Conservation (phyloP, 2,797 vertebrate species). For the Mallotus villosus region DNA sequence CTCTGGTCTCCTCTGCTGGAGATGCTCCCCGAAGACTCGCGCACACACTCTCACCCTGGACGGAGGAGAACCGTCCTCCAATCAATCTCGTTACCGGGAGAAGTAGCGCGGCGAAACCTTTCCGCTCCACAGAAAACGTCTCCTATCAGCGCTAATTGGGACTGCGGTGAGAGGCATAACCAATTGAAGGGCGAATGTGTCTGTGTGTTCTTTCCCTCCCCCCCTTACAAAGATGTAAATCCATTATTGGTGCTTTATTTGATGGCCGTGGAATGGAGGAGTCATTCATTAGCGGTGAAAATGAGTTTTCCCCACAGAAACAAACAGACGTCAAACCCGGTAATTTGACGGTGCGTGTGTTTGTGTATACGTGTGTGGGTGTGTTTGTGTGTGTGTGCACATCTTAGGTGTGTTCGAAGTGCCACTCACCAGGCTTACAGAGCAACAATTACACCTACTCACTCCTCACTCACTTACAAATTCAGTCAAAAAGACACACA, state of each 20-base stretch:
- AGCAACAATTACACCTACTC: too few relatives aligned
- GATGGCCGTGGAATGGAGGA: constrained; percentile 18
- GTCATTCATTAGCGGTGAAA: constrained; percentile 36
- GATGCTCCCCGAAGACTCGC: constrained; percentile 31
- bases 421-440: too few relatives aligned
- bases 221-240: constrained; percentile 39
- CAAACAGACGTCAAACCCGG: constrained; percentile 3
- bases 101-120: constrained; percentile 30
- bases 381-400: too few relatives aligned
- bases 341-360: neutral
- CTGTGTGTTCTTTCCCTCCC: constrained; percentile 19
- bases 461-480: too few relatives aligned
- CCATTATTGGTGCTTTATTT: constrained; percentile 38
- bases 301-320: constrained; percentile 18
- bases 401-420: too few relatives aligned
- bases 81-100: constrained; percentile 36
- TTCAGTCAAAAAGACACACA: too few relatives aligned
- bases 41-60: constrained; percentile 8
- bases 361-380: too few relatives aligned
- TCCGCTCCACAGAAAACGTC: constrained; percentile 34
- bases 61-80: constrained; percentile 31
- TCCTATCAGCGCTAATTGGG: constrained; percentile 50
- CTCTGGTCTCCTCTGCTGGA: constrained; percentile 16
- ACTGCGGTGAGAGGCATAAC: constrained; percentile 29
- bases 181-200: constrained; percentile 28